phyloP scores from a whole-genome alignment of 35 echinoderm and acorn worm species.

The Acanthaster planci region DNA sequence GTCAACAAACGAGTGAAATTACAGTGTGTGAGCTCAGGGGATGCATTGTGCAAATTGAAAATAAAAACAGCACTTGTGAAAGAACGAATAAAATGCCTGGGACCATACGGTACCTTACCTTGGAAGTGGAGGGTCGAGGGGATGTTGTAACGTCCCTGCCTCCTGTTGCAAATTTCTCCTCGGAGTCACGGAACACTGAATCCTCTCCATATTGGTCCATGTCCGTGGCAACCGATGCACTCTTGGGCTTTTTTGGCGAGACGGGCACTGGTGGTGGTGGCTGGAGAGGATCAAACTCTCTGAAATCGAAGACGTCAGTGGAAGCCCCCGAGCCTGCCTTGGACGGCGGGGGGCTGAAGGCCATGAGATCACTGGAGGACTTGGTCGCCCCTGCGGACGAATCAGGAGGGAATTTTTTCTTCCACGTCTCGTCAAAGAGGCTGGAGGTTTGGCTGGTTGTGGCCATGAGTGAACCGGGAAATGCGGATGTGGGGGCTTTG shows the following conservation, averaged over 20 bases:
- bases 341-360: constrained; percentile 49
- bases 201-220: background rate
- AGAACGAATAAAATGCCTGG: too few relatives aligned
- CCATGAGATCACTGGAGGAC: constrained; percentile 59
- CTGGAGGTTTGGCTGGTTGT: background rate
- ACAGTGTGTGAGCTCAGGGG: too few relatives aligned
- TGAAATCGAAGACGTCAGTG: constrained; percentile 69
- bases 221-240: background rate
- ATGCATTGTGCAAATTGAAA: too few relatives aligned
- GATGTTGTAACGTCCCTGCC: background rate
- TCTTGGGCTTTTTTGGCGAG: background rate
- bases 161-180: background rate
- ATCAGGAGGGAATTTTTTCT: background rate
- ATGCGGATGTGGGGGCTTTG: too few relatives aligned
- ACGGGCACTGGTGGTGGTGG: background rate
- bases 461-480: background rate
- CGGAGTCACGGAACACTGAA: background rate
- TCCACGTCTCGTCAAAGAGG: background rate
- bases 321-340: background rate
- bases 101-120: too few relatives aligned
- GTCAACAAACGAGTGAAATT: too few relatives aligned
- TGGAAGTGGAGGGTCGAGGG: background rate
- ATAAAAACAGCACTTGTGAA: too few relatives aligned
- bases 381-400: background rate
- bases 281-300: constrained; percentile 74